Evolutionary conservation across 2,888 invertebrate genomes (phyloP), one percentile per base, ranked within the genome.

Genomic region (Leucophenga maculata): DNA sequence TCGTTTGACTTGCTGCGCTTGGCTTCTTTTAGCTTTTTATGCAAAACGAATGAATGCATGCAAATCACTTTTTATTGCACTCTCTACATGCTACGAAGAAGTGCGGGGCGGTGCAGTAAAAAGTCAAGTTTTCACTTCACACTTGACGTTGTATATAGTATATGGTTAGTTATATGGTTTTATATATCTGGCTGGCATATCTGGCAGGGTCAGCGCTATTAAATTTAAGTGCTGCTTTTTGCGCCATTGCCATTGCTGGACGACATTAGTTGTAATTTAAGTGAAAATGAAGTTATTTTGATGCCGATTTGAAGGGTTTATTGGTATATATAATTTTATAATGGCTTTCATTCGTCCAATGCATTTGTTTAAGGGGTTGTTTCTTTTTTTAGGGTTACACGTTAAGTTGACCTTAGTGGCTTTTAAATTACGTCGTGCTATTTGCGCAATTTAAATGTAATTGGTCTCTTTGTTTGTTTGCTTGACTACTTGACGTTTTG

Each of bases 241-340:
- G 60, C 14, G 18, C 44, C 18, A 50, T 26, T 4, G 26, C 4
- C 26, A 4, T 26, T 26, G 11, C 39, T 39, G 6, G 39, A n/a
- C n/a, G 18, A 64, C 22, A 64, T 72, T 77, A 69, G 59, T 71
- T 72, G 71, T 72, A 75, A 73, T 76, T 75, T 78, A 71, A 62
- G 77, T 78, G 73, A 72, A 77, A 80, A 77, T 75, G 72, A 74
- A 64, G 48, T 64, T 48, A 64, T 64, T 64, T 48, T 18, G 48
- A 48, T 64, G 46, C 11, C 39, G 62, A 20, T 62, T 57, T 59
- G 59, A 59, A 59, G 59, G 8, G 31, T 59, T 59, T 32, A 32
- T 59, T n/a, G 26, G 59, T 22, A 16, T 59, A 16, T 32, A 59
- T 32, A 31, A 59, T 59, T 59, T 59, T 59, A 59, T 59, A 59